Evolutionary conservation across 2,888 invertebrate species (phyloP).

Genomic region (Uropetala carovei): DNA sequence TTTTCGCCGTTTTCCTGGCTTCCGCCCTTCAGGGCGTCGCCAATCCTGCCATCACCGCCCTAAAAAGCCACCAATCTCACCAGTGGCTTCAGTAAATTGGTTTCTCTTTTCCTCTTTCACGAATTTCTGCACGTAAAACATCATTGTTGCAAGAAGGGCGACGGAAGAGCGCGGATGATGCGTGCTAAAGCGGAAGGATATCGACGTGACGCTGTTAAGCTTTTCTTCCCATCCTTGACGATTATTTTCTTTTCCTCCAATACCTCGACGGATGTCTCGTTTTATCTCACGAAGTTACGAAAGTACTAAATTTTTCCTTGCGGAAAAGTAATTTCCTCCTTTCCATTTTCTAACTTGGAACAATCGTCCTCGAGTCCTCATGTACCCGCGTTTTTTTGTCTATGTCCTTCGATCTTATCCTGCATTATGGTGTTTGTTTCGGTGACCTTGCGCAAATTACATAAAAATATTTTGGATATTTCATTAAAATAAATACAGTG

Average conservation of each 20-base stretch:
- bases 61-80: constrained; percentile 60
- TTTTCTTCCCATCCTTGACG: constrained; percentile 10
- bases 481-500: not conserved
- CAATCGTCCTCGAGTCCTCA: not conserved
- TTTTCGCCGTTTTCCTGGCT: constrained; percentile 40
- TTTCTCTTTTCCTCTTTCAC: constrained; percentile 40
- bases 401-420: not conserved
- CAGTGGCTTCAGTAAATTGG: constrained; percentile 59
- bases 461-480: not conserved
- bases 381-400: not conserved
- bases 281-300: constrained; percentile 15
- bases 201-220: constrained; percentile 46
- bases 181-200: constrained; percentile 56
- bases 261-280: constrained; percentile 39
- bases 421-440: not conserved
- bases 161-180: constrained; percentile 15
- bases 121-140: constrained; percentile 62
- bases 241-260: constrained; percentile 1
- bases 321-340: not conserved
- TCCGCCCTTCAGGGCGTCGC: constrained; percentile 44
- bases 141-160: constrained; percentile 25
- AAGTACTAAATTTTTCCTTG: not conserved
- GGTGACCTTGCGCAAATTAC: not conserved
- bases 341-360: not conserved
- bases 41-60: constrained; percentile 37